Percentiles rank a stretch among this genome's conserved stretches.
phyloP scores from a whole-genome alignment of 2,113 vertebrate genomes.

The Pipra filicauda region DNA sequence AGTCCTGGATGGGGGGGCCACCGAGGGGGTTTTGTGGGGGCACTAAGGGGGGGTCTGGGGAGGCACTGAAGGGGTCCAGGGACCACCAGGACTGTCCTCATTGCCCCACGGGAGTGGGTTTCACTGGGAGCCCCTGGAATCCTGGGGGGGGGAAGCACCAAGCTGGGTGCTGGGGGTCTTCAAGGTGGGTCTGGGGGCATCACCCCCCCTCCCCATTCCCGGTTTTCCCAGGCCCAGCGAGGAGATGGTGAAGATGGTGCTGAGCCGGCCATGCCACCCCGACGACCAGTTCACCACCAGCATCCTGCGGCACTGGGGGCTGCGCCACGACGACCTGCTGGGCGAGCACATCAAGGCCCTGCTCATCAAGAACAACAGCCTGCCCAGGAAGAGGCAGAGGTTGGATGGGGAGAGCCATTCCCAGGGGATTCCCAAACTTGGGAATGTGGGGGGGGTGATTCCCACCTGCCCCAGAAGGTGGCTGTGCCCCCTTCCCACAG shows the following conservation, averaged over 20 bases:
- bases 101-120: too few relatives aligned
- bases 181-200: too few relatives aligned
- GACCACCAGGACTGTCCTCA: not conserved
- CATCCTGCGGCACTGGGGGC: constrained; percentile 93
- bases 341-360: constrained; percentile 93
- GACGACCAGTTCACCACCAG: constrained; percentile 98
- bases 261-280: constrained; percentile 90
- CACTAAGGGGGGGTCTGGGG: not conserved
- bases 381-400: constrained; percentile 93
- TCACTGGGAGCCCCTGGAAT: not conserved
- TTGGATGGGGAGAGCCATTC: not conserved
- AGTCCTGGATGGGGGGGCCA: not conserved
- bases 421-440: not conserved
- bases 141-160: too few relatives aligned
- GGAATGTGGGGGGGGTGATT: not conserved
- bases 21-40: too few relatives aligned
- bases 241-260: constrained; percentile 99
- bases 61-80: not conserved
- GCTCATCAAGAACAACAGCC: constrained; percentile 98
- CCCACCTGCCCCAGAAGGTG: too few relatives aligned
- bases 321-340: constrained; percentile 89
- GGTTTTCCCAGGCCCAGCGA: constrained; percentile 80
- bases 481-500: not conserved
- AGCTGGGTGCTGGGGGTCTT: too few relatives aligned
- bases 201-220: not conserved